phyloP scores from a whole-genome alignment of 2,888 invertebrate species.

The Odontomyia ornata region DNA sequence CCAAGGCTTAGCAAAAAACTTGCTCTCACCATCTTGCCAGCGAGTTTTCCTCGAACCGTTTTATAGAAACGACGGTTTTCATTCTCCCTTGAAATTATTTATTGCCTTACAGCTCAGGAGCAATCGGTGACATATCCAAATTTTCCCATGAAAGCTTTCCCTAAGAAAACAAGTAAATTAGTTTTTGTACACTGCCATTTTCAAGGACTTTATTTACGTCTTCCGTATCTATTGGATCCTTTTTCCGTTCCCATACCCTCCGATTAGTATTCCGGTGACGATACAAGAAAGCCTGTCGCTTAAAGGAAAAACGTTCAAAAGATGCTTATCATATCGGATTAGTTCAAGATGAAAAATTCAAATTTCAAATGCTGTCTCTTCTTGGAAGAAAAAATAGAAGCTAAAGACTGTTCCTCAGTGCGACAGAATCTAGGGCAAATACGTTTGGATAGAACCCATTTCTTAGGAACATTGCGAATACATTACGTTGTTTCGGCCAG shows the following conservation, averaged over 20 bases:
- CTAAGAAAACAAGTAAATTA: no score
- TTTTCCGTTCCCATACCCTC: background rate
- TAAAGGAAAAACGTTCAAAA: slow-evolving; percentile 45
- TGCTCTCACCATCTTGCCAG: no score
- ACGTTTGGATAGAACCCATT: slow-evolving; percentile 14
- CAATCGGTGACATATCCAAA: no score
- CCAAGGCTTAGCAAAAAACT: background rate
- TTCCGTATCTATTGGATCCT: no score
- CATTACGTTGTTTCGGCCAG: slow-evolving; percentile 43
- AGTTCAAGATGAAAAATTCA: slow-evolving; percentile 32
- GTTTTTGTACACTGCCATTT: no score
- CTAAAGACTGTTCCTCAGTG: background rate
- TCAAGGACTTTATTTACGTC: no score
- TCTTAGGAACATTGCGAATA: slow-evolving; percentile 8
- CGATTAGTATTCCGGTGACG: slow-evolving; percentile 47
- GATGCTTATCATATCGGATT: slow-evolving; percentile 45
- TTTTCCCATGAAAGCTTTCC: no score
- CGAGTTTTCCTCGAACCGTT: no score
- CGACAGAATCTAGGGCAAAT: background rate
- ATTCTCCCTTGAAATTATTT: no score
- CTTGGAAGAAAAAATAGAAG: background rate
- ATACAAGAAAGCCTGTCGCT: slow-evolving; percentile 40
- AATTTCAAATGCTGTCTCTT: slow-evolving; percentile 14
- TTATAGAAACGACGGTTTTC: no score
- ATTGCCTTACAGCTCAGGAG: no score